phyloP scores from a whole-genome alignment of 2,113 vertebrate species.

The Puffinus mauretanicus region DNA sequence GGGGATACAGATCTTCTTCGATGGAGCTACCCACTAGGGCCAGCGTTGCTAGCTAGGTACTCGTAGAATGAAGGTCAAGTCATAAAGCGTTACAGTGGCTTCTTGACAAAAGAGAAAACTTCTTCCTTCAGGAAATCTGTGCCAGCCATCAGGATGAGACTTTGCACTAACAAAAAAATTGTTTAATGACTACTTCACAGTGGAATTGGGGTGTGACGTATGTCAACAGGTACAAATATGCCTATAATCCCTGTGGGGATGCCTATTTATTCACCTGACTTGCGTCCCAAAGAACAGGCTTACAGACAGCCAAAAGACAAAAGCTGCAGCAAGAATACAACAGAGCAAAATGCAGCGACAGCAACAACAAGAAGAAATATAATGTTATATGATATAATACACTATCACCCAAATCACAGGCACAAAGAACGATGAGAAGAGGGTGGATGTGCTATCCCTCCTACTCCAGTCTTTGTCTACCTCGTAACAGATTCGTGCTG shows the following conservation, averaged over 20 bases:
- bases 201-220: background rate
- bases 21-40: background rate
- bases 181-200: background rate
- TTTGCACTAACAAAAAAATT: background rate
- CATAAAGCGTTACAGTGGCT: background rate
- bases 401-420: background rate
- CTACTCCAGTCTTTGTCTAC: background rate
- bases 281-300: background rate
- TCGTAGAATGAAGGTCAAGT: background rate
- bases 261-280: background rate
- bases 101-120: background rate
- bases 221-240: fast-evolving
- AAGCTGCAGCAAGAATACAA: background rate
- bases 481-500: background rate
- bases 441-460: background rate
- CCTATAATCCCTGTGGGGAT: too few species aligned
- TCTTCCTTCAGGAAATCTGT: constrained; percentile 5
- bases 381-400: fast-evolving
- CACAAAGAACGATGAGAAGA: background rate
- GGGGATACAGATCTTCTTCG: background rate
- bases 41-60: background rate
- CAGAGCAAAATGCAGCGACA: background rate
- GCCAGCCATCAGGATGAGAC: background rate
- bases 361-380: background rate
- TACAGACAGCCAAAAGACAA: background rate